Conservation (phyloP, 2,888 invertebrate species). For the Orthosia gothica region DNA sequence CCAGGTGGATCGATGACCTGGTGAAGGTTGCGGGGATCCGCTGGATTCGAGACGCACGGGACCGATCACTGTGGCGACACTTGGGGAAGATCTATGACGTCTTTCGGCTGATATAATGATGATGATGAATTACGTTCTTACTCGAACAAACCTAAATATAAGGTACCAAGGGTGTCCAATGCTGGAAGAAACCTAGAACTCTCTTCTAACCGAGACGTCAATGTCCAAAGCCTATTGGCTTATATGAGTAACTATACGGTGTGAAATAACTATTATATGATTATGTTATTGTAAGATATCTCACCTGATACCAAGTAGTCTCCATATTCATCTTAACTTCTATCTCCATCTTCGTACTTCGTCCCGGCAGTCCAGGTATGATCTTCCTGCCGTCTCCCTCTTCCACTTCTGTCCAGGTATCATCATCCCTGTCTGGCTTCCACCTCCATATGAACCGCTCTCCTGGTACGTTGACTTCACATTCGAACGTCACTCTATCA, state of each 20-base stretch:
- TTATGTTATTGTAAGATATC: background rate
- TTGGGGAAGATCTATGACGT: too few relatives aligned
- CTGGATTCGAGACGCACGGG: too few relatives aligned
- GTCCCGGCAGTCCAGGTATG: slow-evolving; percentile 54
- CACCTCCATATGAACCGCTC: slow-evolving; percentile 96
- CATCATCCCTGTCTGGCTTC: slow-evolving; percentile 87
- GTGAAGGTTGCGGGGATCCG: too few relatives aligned
- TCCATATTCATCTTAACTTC: slow-evolving; percentile 88
- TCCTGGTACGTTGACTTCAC: slow-evolving; percentile 95
- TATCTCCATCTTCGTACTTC: slow-evolving; percentile 85
- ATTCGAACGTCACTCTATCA: slow-evolving; percentile 96
- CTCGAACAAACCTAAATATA: background rate
- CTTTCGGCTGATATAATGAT: too few relatives aligned
- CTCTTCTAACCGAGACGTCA: background rate
- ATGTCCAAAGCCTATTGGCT: background rate
- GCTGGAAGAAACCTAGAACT: too few relatives aligned
- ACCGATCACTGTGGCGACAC: too few relatives aligned
- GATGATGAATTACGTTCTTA: too few relatives aligned
- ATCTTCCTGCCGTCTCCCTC: slow-evolving; percentile 73
- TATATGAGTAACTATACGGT: background rate
- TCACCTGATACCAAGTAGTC: slow-evolving; percentile 81
- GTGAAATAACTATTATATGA: background rate
- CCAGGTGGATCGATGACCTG: too few relatives aligned
- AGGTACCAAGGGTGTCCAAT: background rate
- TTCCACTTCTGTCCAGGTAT: slow-evolving; percentile 78